Conservation (phyloP, 2,888 invertebrate species). For the Acleris laterana region DNA sequence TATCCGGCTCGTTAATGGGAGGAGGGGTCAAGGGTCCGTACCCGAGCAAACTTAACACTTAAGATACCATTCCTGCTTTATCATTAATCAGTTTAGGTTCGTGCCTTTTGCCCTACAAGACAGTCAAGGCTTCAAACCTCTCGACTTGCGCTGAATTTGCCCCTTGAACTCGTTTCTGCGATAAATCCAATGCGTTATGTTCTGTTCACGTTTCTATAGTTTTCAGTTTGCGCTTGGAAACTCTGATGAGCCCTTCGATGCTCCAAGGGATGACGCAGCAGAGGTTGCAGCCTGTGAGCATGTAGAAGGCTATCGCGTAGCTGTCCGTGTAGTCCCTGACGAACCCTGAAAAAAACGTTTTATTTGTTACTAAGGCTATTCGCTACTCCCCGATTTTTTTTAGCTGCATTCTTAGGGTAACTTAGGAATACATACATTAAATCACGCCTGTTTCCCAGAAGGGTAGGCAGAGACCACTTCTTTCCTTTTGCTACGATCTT, state of each 20-base stretch:
- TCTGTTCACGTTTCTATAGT: conserved; percentile 41
- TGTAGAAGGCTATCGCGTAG: conserved; percentile 84
- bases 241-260: conserved; percentile 74
- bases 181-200: not conserved
- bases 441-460: too few species aligned
- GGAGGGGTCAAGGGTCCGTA: conserved; percentile 9
- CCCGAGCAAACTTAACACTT: conserved; percentile 17
- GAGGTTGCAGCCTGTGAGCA: conserved; percentile 84
- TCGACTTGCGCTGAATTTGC: conserved; percentile 3
- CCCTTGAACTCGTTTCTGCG: not conserved
- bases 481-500: too few species aligned
- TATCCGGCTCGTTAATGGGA: conserved; percentile 10
- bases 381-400: too few species aligned
- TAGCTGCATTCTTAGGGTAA: too few species aligned
- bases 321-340: conserved; percentile 86
- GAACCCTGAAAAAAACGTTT: conserved; percentile 70
- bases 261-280: conserved; percentile 86
- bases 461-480: too few species aligned
- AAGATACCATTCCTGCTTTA: conserved; percentile 23
- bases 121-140: conserved; percentile 8
- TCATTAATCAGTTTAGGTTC: conserved; percentile 20
- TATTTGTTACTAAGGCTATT: too few species aligned
- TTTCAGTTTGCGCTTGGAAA: conserved; percentile 48
- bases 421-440: too few species aligned
- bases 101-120: conserved; percentile 8